Conservation (phyloP, 2,113 vertebrate genomes). For the Tringa solitaria region DNA sequence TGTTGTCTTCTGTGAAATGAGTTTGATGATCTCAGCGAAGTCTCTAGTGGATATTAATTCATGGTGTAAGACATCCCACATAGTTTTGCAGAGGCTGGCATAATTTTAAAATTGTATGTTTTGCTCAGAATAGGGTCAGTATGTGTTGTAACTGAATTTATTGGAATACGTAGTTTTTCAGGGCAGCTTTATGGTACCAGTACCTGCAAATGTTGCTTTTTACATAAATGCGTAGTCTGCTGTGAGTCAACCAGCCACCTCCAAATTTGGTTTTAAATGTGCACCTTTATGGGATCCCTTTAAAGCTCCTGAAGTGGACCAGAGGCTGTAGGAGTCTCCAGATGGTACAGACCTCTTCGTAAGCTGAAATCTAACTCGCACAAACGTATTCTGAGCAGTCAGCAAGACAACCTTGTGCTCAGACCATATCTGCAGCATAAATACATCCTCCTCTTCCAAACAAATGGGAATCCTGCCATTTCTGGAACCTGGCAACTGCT, state of each 20-base stretch:
- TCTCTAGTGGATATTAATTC: conserved; percentile 80
- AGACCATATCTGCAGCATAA: neutral
- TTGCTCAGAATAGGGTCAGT: conserved; percentile 60
- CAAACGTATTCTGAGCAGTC: conserved; percentile 4
- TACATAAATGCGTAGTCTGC: neutral
- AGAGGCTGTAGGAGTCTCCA: conserved; percentile 10
- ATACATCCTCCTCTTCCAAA: conserved; percentile 34
- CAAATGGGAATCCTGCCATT: conserved; percentile 37
- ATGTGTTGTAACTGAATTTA: neutral
- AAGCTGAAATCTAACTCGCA: conserved; percentile 9
- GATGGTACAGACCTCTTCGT: neutral
- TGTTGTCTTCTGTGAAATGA: conserved; percentile 82
- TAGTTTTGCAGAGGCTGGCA: conserved; percentile 73
- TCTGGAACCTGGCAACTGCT: conserved; percentile 31
- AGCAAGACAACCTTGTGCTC: conserved; percentile 43
- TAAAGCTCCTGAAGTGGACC: neutral
- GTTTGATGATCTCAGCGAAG: conserved; percentile 79
- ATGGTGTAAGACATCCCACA: conserved; percentile 73
- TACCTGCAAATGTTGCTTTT: neutral
- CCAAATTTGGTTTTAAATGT: neutral
- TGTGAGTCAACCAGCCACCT: neutral
- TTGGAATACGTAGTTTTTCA: neutral
- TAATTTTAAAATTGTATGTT: conserved; percentile 64
- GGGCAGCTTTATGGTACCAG: neutral
- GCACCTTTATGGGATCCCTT: neutral